These are phyloP conservation scores for Portevinia maculata DNA, from an alignment of 2,888 invertebrate species.

Conservation along the genomic window DNA sequence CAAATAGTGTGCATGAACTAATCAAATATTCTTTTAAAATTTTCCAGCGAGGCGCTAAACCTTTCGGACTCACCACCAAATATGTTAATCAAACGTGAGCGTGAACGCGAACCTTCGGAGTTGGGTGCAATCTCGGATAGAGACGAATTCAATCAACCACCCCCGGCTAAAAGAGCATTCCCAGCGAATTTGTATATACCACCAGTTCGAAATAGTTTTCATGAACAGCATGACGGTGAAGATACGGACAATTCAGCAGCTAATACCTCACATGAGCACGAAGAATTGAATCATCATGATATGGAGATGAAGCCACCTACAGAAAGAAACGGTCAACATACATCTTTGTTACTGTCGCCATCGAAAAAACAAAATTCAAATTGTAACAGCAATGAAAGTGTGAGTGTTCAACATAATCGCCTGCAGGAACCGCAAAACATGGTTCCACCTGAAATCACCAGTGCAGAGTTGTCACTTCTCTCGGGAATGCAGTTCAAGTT, in stretches of 20 bases:
- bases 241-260: slow-evolving; percentile 64
- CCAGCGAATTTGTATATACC: slow-evolving; percentile 79
- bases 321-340: slow-evolving; percentile 15
- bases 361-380: slow-evolving; percentile 22
- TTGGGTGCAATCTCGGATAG: slow-evolving; percentile 74
- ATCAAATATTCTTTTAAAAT: slow-evolving; percentile 45
- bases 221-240: slow-evolving; percentile 75
- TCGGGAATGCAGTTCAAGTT: slow-evolving; percentile 88
- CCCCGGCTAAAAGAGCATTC: slow-evolving; percentile 84
- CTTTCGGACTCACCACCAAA: slow-evolving; percentile 87
- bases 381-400: slow-evolving; percentile 11
- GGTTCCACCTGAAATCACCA: slow-evolving; percentile 8
- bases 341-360: slow-evolving; percentile 24
- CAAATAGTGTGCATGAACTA: slow-evolving; percentile 28
- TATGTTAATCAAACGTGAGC: slow-evolving; percentile 84
- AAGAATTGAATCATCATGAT: slow-evolving; percentile 31
- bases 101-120: slow-evolving; percentile 82
- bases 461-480: slow-evolving; percentile 74
- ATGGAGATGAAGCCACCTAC: slow-evolving; percentile 22
- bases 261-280: slow-evolving; percentile 38
- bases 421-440: slow-evolving; percentile 73
- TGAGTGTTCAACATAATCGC: slow-evolving; percentile 74
- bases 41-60: slow-evolving; percentile 90
- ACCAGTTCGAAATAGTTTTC: slow-evolving; percentile 55
- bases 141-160: slow-evolving; percentile 84